phyloP scores from a whole-genome alignment of 2,113 vertebrate genomes.

The Charina bottae region DNA sequence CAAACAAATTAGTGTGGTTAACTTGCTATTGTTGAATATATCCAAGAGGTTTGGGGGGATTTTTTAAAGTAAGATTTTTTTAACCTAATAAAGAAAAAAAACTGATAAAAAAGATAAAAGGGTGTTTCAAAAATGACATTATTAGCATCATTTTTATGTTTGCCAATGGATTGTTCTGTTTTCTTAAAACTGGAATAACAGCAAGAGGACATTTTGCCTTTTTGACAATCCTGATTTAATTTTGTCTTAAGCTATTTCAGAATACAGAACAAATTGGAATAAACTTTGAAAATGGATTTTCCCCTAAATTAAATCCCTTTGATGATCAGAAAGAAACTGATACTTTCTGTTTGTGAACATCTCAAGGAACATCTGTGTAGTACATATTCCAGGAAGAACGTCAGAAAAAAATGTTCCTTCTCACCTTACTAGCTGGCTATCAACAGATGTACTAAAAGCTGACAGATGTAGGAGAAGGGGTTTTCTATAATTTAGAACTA shows the following conservation, averaged over 20 bases:
- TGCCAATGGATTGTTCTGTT: background rate
- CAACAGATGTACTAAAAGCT: background rate
- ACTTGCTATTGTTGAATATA: background rate
- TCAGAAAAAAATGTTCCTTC: background rate
- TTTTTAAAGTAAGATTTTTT: background rate
- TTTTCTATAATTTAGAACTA: background rate
- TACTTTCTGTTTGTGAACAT: background rate
- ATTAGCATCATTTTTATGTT: background rate
- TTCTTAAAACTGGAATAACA: background rate
- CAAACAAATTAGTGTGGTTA: background rate
- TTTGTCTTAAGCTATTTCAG: conserved; percentile 15
- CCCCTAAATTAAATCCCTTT: conserved; percentile 14
- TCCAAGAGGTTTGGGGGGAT: background rate
- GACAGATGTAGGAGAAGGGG: background rate
- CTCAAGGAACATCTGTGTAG: background rate
- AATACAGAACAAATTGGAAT: background rate
- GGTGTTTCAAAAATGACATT: background rate
- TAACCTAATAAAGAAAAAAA: conserved; percentile 10
- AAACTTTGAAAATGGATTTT: background rate
- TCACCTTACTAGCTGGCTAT: background rate
- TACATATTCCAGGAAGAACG: background rate
- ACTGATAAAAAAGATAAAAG: background rate
- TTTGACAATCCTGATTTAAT: background rate
- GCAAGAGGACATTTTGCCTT: background rate
- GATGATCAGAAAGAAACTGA: background rate